Evolutionary conservation across 2,113 vertebrate species (phyloP).

Genomic region (Peromyscus californicus): DNA sequence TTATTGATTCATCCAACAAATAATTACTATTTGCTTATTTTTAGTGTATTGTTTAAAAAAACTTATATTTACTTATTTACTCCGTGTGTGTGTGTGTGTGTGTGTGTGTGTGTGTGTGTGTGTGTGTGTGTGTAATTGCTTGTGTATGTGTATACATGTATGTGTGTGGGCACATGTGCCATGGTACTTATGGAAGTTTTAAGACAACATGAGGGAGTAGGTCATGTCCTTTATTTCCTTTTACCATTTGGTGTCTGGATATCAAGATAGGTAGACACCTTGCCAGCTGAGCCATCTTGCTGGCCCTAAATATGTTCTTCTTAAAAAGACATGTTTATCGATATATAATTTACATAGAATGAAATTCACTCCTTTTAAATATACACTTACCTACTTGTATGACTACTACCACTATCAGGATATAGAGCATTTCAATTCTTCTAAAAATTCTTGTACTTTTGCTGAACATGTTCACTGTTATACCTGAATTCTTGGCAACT

Average conservation of each 20-base stretch:
- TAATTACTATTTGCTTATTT: background rate
- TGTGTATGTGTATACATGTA: background rate
- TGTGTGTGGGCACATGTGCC: background rate
- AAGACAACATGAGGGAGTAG: background rate
- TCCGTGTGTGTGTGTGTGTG: background rate
- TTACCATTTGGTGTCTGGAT: background rate
- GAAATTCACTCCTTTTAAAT: background rate
- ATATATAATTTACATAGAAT: background rate
- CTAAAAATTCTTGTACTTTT: constrained; percentile 22
- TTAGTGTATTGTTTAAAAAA: constrained; percentile 45
- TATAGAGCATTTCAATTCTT: background rate
- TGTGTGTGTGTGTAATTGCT: background rate
- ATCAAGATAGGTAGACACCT: background rate
- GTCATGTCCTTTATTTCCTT: background rate
- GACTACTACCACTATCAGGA: background rate
- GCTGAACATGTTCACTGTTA: background rate
- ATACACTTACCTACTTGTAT: background rate
- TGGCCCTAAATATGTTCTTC: background rate
- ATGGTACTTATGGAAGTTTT: background rate
- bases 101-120: background rate
- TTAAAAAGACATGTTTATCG: background rate
- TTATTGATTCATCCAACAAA: constrained; percentile 54
- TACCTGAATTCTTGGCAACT: background rate
- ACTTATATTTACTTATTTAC: background rate
- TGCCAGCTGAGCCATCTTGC: background rate